These are phyloP conservation scores for Dicaeum eximium DNA, from an alignment of 2,113 vertebrate genomes.

Conservation along the genomic window DNA sequence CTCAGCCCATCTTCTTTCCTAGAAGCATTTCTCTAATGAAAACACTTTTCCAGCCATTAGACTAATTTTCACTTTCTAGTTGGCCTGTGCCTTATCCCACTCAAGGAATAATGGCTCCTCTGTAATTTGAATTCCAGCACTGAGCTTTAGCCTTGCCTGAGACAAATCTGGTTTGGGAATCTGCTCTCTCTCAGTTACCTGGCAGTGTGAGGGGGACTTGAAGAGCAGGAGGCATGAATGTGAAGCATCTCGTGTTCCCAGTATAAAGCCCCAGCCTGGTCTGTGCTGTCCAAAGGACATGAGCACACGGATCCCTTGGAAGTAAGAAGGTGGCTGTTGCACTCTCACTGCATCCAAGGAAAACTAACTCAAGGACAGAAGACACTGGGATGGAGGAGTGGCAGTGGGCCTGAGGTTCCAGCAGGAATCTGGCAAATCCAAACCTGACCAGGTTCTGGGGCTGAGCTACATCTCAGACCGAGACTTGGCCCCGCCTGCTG, in stretches of 20 bases:
- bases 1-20: background rate
- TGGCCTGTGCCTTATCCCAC: background rate
- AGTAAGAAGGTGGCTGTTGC: background rate
- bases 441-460: rapidly evolving
- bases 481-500: background rate
- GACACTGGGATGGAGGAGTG: background rate
- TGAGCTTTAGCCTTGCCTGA: background rate
- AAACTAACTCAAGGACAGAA: background rate
- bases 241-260: background rate
- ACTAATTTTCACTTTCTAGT: background rate
- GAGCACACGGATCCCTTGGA: rapidly evolving
- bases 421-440: background rate
- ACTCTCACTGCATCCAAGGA: background rate
- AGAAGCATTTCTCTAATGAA: background rate
- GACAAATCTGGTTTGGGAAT: background rate
- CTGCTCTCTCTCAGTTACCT: background rate
- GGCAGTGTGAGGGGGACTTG: background rate
- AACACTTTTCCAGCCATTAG: background rate
- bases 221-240: background rate
- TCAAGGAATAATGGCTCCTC: background rate
- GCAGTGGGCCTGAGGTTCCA: background rate
- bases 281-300: background rate
- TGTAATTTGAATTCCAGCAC: background rate
- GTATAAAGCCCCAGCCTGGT: background rate
- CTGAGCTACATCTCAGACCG: background rate